A percentile compares a stretch with the other conserved stretches of the same genome.
These are phyloP conservation scores for Grapholita molesta DNA, from an alignment of 1,140 invertebrate species.

Conservation along the genomic window DNA sequence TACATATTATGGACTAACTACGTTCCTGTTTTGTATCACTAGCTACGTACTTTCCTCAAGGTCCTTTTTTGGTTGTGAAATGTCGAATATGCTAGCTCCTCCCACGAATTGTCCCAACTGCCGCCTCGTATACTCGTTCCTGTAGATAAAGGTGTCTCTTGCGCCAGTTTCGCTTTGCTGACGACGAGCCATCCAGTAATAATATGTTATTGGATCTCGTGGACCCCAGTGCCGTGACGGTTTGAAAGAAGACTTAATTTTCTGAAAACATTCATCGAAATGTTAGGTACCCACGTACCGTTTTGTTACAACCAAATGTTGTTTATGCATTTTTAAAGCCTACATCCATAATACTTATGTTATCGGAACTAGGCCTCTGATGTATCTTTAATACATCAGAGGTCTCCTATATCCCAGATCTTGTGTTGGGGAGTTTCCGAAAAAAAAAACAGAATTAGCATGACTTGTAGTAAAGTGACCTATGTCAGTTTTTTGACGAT, in stretches of 20 bases:
- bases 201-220: constrained; percentile 80
- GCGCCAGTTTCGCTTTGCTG: constrained; percentile 47
- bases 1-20: no score
- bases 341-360: no score
- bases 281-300: neutral
- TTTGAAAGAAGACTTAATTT: constrained; percentile 78
- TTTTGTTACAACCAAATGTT: no score
- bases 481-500: no score
- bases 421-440: no score
- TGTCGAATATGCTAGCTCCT: constrained; percentile 29
- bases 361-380: no score
- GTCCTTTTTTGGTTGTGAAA: constrained; percentile 14
- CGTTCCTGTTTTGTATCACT: neutral
- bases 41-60: neutral
- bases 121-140: constrained; percentile 34
- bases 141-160: constrained; percentile 27
- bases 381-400: no score
- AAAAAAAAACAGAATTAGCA: no score
- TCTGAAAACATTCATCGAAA: constrained; percentile 61
- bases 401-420: no score
- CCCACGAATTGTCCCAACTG: constrained; percentile 52
- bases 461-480: no score
- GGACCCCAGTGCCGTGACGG: constrained; percentile 82
- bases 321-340: no score
- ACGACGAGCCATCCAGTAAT: constrained; percentile 79